These are phyloP conservation scores for Myocastor coypus DNA, from an alignment of 2,113 vertebrate genomes.

Conservation along the genomic window DNA sequence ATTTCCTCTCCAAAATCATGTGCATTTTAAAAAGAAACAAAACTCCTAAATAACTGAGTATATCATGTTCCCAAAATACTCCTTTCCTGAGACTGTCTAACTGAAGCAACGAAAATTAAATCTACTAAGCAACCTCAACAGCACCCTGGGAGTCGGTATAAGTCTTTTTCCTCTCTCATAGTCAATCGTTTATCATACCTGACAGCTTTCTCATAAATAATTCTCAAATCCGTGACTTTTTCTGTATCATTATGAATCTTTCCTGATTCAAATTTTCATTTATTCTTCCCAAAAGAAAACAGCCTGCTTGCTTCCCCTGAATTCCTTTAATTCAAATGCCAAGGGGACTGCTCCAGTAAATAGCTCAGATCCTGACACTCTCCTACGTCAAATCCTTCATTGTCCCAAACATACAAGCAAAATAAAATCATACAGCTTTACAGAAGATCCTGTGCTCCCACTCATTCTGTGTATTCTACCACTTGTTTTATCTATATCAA, in stretches of 20 bases:
- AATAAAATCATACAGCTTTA: slow-evolving; percentile 9
- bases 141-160: background rate
- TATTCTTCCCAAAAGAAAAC: slow-evolving; percentile 42
- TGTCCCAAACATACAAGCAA: slow-evolving; percentile 38
- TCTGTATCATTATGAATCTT: background rate
- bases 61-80: slow-evolving; percentile 21
- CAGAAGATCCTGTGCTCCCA: background rate
- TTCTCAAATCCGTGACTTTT: slow-evolving; percentile 1
- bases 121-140: background rate
- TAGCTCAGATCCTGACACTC: background rate
- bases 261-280: slow-evolving; percentile 16
- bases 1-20: background rate
- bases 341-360: background rate
- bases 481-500: background rate
- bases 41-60: slow-evolving; percentile 20
- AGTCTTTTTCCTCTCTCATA: background rate
- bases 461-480: background rate
- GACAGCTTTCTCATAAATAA: background rate
- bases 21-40: slow-evolving; percentile 54
- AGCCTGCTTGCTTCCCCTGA: background rate
- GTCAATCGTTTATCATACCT: background rate
- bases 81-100: background rate
- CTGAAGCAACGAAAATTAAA: slow-evolving; percentile 6
- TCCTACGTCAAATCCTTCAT: background rate
- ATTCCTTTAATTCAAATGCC: background rate